Conservation (phyloP, 2,888 invertebrate genomes). For the Pachycephus smyrnensis region DNA sequence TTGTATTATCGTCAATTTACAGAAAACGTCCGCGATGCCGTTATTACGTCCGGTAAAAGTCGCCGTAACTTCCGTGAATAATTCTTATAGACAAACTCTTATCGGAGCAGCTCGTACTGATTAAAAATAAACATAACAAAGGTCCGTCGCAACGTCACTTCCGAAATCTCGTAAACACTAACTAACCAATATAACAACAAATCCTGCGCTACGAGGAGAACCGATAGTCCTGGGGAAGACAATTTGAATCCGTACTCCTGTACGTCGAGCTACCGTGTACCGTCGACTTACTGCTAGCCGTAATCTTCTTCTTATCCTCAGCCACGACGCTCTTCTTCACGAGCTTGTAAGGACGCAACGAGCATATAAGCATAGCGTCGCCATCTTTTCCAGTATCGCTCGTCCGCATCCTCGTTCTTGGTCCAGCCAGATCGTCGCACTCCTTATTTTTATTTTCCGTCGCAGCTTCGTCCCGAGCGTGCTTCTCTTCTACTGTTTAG, state of each 20-base stretch:
- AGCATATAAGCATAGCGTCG: conserved; percentile 50
- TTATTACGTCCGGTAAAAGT: background rate
- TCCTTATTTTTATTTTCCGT: conserved; percentile 55
- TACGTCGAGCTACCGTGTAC: conserved; percentile 26
- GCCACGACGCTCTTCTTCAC: conserved; percentile 44
- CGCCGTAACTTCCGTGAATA: background rate
- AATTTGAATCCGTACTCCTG: conserved; percentile 47
- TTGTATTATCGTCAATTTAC: background rate
- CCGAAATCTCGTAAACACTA: background rate
- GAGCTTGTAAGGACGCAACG: conserved; percentile 48
- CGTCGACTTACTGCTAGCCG: conserved; percentile 15
- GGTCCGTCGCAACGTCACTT: background rate
- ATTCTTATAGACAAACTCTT: too few relatives aligned
- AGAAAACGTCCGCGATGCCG: background rate
- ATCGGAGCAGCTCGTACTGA: too few relatives aligned
- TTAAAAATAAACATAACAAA: background rate
- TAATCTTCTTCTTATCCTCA: conserved; percentile 15
- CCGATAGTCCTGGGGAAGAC: conserved; percentile 55
- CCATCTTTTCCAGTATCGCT: conserved; percentile 40
- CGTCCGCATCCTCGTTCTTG: conserved; percentile 28
- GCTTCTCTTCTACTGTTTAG: conserved; percentile 63
- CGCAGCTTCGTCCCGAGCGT: conserved; percentile 62
- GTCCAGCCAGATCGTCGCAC: conserved; percentile 4
- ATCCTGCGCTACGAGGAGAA: conserved; percentile 50
- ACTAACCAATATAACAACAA: background rate